Base-by-base conservation (phyloP, 1,140 invertebrate genomes). In the Zaprionus nigranus region DNA sequence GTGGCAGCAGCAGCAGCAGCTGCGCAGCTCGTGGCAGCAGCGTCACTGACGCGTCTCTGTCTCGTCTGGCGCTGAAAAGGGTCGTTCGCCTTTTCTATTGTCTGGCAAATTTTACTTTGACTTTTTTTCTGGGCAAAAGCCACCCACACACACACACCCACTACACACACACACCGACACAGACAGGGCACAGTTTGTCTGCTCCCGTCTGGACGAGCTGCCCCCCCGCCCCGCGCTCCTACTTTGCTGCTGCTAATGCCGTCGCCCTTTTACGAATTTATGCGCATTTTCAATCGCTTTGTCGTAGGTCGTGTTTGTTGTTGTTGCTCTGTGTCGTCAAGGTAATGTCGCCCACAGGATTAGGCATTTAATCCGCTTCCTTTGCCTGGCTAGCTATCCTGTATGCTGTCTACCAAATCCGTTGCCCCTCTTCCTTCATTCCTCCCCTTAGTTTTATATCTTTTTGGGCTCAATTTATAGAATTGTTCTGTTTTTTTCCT, bases 61-160 rank as follows among this genome's bases (percentile, higher is more conserved):
- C 58, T 85, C 83, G 83, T 88, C 84, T 87, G 84, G 83, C 80
- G 80, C 81, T 88, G 81, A 91, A 87, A 91, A 91, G 82, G 88
- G 85, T 91, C 88, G 85, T 91, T 91, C 90, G 88, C 88, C 88
- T 91, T 91, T 90, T 91, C 90, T 85, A 76, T 85, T 91, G 84
- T 88, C 88, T 88, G 84, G 85, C 79, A 76, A 75, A 83, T 87
- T 88, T 87, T 90, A 75, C 71, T 88, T 81, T 80, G 77, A 77
- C 70, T 78, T 79, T 84, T 70, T 77, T 74, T 38, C 43, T 34
- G 54, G 24, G 26, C 54, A 64, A 64, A 59, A 58, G 22, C 30
- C 69, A 73, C 70, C 36, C 57, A 24, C 26, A 58, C 64, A 28
- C 36, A 24, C 28, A 34, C 22, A 26, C 24, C n/a, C 64, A 20